Base-by-base conservation (phyloP, 2,888 invertebrate species). In the Oasisia sp. region DNA sequence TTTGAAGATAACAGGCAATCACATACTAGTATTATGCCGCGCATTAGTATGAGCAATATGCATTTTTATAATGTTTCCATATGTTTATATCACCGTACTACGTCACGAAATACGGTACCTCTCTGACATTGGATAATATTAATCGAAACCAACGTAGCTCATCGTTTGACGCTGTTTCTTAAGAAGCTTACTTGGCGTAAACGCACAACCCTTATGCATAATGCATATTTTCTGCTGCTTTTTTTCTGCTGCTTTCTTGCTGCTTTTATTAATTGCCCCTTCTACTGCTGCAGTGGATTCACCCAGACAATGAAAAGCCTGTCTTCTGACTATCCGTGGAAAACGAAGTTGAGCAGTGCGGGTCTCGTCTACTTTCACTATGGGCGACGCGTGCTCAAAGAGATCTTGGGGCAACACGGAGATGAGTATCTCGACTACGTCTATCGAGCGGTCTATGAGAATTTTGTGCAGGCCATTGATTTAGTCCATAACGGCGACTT, bases 401-500 rank as follows among this genome's bases (percentile, higher is more conserved):
- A 58, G 58, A 58, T 58, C 58, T 12, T 58, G 58, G 58, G 19
- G 14, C 14, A 58, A 58, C 19, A 11, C 4, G 1, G 1, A 14
- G 1, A 58, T 4, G 19, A 14, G 4, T 4, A 12, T 4, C 58
- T 11, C 58, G 19, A 58, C 12, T 58, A 7, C 58, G 94, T 97
- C 58, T 97, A 95, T 94, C 95, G 96, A 92, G 97, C 96, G 94
- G 97, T 99, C 0, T 99, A 99, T 96, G 97, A 98, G 94, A 97
- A 97, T 93, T 98, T 99, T 92, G 97, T 99, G 27, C 98, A 98
- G 97, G 99, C 99, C 97, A 97, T 99, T 93, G 99, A 99, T 97
- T 99, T 98, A 0, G 98, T 99, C 92, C 99, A 99, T 96, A 99
- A 99, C 97, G 99, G 99, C 32, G n/a, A n/a, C n/a, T n/a, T n/a